Evolutionary conservation across 37 sponge, comb jelly and placozoan species (phyloP), one percentile per base, ranked within the genome.

Genomic region (Cliona cf. orientalis): DNA sequence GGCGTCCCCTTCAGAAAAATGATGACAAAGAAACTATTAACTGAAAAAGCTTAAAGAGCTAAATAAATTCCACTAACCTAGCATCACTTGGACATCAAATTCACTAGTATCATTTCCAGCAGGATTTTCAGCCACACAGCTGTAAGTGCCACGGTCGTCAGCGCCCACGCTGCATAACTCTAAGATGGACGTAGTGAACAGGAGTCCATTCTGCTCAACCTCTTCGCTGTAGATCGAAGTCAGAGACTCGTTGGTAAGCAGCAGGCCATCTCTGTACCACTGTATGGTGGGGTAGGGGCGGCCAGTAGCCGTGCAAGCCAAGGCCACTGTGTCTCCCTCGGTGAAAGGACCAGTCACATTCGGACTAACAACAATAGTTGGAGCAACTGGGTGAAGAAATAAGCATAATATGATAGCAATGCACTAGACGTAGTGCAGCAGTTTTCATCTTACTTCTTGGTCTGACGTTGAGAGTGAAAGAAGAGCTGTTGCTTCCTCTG

Each of bases 281-380:
- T 42, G 11, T 34, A 80, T 69, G 42, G 43, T 17, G 4, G 65
- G 66, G 45, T 36, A 31, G 1, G 80, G 80, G 42, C 60, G 36
- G 38, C 76, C 76, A 59, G 21, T 0, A 41, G 61, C 76, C 1
- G 60, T 42, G 26, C 76, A 75, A 9, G 76, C 60, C 26, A 75
- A 42, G 62, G 40, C 29, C 12, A 75, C 41, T 17, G 80, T 80
- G 58, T 70, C 53, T 1, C 80, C 80, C 21, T 25, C 71, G 37
- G 22, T 31, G 41, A 68, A 23, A 58, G 70, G 42, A 29, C 35
- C 26, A 21, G 70, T 70, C 34, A 70, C 29, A 40, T 36, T 37
- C 14, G 80, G 69, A 39, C 53, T 49, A 6, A 69, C 61, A 22
- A 69, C 71, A 3, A 31, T 4, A 65, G 34, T n/a, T 31, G 66